Evolutionary conservation across 1,140 invertebrate species (phyloP), one percentile per base, ranked within the genome.

Genomic region (Bombus waltoni): DNA sequence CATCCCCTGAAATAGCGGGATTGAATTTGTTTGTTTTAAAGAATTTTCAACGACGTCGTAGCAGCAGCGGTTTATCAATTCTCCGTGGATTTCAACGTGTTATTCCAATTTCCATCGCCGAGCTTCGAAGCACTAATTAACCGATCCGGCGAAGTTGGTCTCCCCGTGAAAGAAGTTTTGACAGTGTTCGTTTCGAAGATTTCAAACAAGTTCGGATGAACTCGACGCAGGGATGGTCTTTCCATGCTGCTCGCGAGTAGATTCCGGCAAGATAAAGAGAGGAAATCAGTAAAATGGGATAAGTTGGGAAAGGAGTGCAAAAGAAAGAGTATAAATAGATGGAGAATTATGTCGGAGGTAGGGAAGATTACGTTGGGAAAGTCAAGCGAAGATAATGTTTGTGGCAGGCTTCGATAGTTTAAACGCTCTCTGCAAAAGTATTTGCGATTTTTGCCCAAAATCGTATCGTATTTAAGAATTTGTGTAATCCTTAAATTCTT

Each of bases 131-230:
- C 47, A 38, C 35, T 66, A 79, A 79, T 66, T 65, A 65, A 79
- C 76, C 13, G 40, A 66, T 35, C 62, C 62, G 28, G 1, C 28
- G 13, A 42, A 79, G 62, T 79, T 66, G n/a, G 8, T 44, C 28
- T 44, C 13, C 6, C 9, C 18, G 40, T 40, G n/a, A 38, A 44
- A 47, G 42, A 77, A 79, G 59, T 79, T 79, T 25, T 13, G 40
- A 79, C 76, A 22, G 40, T 42, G n/a, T 79, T 44, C 76, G 40
- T 44, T 66, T 35, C 76, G 62, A 79, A 79, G 71, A 18, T 47
- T 73, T 44, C 28, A 73, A 73, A 73, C 42, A 42, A 73, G 71
- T 73, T 73, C 40, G n/a, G 18, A n/a, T 35, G 32, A 42, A 42
- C 75, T 28, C 38, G 73, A 5, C 18, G 44, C n/a, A 15, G 18